Conservation (phyloP, 2,113 vertebrate genomes). For the Ceuthmochares aereus region DNA sequence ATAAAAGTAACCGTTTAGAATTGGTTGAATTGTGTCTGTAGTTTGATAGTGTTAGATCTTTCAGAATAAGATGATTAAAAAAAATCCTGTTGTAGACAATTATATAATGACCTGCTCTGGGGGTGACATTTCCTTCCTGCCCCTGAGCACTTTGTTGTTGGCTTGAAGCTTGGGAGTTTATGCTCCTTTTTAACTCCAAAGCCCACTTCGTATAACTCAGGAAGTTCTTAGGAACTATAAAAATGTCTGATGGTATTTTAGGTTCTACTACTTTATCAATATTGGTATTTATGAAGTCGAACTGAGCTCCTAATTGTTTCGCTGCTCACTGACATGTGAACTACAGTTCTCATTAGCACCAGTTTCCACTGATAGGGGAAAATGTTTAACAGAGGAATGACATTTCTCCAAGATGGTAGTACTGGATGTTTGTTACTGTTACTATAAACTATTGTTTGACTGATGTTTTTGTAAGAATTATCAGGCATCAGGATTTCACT, state of each 20-base stretch:
- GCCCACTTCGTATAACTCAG: not conserved
- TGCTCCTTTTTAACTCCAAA: constrained; percentile 12
- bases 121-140: constrained; percentile 9
- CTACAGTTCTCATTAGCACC: not conserved
- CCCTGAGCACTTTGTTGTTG: not conserved
- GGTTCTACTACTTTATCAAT: constrained; percentile 30
- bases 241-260: not conserved
- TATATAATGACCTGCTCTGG: not conserved
- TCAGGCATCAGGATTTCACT: not conserved
- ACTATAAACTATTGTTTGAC: not conserved
- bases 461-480: not conserved
- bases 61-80: not conserved
- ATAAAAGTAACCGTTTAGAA: constrained; percentile 16
- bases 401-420: not conserved
- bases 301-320: constrained; percentile 9
- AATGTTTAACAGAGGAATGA: not conserved
- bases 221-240: constrained; percentile 3
- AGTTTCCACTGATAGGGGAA: not conserved
- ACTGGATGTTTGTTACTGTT: not conserved
- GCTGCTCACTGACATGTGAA: not conserved
- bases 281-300: constrained; percentile 33
- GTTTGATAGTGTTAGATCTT: not conserved
- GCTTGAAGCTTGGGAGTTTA: not conserved
- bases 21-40: not conserved
- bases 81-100: not conserved